A percentile compares a stretch with the other conserved stretches of the same genome.
Conservation (phyloP, 2,888 invertebrate genomes). For the Lasioglossum malachurum region DNA sequence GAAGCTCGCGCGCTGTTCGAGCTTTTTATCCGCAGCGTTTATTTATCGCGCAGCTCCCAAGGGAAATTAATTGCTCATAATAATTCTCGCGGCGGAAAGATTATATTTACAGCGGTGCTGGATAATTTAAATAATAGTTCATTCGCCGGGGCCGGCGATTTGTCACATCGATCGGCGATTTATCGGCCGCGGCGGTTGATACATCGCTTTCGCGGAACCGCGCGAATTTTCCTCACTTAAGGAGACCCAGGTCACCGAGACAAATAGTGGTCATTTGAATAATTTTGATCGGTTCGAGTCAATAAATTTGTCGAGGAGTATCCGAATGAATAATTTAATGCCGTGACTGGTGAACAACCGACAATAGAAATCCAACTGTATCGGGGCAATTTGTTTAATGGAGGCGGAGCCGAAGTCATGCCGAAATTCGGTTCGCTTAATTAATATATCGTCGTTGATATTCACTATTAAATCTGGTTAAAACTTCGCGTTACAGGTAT, state of each 20-base stretch:
- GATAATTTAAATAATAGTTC: slow-evolving; percentile 10
- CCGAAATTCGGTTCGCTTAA: background rate
- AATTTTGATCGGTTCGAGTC: background rate
- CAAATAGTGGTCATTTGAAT: background rate
- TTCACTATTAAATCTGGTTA: background rate
- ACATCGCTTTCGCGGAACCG: background rate
- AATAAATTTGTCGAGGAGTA: background rate
- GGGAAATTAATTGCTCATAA: slow-evolving; percentile 8
- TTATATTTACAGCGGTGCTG: slow-evolving; percentile 1
- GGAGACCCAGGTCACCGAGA: background rate
- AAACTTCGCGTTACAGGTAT: background rate
- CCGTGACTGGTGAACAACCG: background rate
- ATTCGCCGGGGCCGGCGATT: background rate
- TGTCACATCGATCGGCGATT: slow-evolving; percentile 1
- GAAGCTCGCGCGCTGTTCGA: background rate
- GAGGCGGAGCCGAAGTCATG: background rate
- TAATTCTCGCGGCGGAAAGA: slow-evolving; percentile 5
- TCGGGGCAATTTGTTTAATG: background rate
- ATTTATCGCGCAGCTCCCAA: background rate
- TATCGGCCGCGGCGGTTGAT: background rate
- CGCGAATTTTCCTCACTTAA: background rate
- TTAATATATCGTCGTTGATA: background rate
- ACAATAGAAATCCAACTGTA: background rate
- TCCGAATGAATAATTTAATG: background rate
- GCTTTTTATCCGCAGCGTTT: background rate